Percentiles rank a stretch among this genome's conserved stretches.
Conservation (phyloP, 2,888 invertebrate genomes). For the Lycaena phlaeas region DNA sequence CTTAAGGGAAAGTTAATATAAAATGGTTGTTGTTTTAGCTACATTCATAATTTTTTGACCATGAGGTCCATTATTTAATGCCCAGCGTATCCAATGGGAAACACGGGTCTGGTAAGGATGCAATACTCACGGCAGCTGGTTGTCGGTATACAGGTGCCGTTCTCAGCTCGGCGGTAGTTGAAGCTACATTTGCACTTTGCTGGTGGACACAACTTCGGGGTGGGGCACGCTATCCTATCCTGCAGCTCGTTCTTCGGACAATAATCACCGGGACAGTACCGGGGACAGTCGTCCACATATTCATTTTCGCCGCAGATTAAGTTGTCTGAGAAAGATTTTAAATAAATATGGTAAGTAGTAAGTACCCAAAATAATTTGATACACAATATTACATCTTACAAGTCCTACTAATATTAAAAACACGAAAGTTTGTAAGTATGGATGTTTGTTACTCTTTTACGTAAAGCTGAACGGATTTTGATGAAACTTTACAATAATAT, state of each 20-base stretch:
- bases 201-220: slow-evolving; percentile 22
- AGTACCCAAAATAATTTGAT: too few relatives aligned
- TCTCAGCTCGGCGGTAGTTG: slow-evolving; percentile 29
- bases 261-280: not conserved
- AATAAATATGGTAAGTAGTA: not conserved
- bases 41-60: too few relatives aligned
- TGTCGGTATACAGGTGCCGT: slow-evolving; percentile 32
- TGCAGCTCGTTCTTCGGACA: not conserved
- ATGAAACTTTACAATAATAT: too few relatives aligned
- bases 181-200: slow-evolving; percentile 34
- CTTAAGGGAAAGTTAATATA: too few relatives aligned
- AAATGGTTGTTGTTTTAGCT: too few relatives aligned
- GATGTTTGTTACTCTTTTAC: too few relatives aligned
- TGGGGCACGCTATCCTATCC: slow-evolving; percentile 12
- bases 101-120: too few relatives aligned
- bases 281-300: not conserved
- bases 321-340: not conserved
- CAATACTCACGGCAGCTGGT: slow-evolving; percentile 28
- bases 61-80: too few relatives aligned
- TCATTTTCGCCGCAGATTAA: not conserved
- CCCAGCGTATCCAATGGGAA: too few relatives aligned
- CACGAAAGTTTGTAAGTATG: too few relatives aligned
- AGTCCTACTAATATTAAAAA: too few relatives aligned
- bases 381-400: not conserved
- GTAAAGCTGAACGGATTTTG: too few relatives aligned